phyloP scores from a whole-genome alignment of 2,113 vertebrate genomes.

The Rostratula benghalensis region DNA sequence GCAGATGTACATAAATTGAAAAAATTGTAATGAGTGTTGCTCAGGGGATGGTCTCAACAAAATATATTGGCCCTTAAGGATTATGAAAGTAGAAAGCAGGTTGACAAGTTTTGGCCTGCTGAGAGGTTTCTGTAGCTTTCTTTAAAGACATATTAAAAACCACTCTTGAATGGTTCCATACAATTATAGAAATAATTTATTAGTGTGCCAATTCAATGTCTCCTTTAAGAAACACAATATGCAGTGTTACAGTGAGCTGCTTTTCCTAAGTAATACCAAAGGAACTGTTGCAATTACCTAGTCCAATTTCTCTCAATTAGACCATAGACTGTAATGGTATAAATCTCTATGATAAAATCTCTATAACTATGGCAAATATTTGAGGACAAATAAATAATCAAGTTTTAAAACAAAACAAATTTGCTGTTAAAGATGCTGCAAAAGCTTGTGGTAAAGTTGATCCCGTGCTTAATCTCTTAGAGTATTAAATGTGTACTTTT shows the following conservation, averaged over 20 bases:
- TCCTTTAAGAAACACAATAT: neutral
- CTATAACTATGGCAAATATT: neutral
- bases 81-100: neutral
- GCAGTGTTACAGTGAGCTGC: neutral
- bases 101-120: neutral
- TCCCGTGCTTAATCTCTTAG: neutral
- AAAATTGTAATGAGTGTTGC: neutral
- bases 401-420: neutral
- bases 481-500: neutral
- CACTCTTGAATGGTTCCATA: neutral
- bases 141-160: neutral
- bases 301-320: neutral
- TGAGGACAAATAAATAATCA: neutral
- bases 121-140: neutral
- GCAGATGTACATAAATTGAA: neutral
- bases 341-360: neutral
- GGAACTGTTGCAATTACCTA: neutral
- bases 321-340: neutral
- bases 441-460: neutral
- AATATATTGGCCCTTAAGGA: neutral
- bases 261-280: neutral
- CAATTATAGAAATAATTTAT: neutral
- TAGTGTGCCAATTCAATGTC: neutral
- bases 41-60: neutral
- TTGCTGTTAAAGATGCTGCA: neutral